Base-by-base conservation (phyloP, 2,113 vertebrate genomes). In the Psettodes erumei region DNA sequence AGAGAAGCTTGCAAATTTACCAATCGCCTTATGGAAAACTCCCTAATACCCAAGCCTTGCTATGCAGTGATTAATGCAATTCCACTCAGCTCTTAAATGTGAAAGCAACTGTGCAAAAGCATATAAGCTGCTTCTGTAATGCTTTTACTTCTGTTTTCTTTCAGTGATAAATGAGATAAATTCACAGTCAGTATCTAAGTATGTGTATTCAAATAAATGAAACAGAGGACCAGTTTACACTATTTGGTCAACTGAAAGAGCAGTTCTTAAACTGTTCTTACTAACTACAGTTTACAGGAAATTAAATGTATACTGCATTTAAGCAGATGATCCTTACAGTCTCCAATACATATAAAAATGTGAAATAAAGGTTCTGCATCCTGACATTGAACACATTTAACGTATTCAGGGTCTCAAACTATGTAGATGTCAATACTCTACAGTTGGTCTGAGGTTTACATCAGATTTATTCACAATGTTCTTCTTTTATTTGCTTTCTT, bases 21-120 rank as follows among this genome's bases (percentile, higher is more conserved):
- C 78, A 82, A 77, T 87, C 82, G 78, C 48, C 58, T 75, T 63
- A 48, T 6, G 6, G 55, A 48, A 81, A 81, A 70, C 79, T 65
- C 40, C 21, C 12, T 28, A 28, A 72, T 45, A 19, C 27, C 12
- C 38, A 48, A 0, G 13, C 59, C 33, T 53, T 51, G 45, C 50
- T 35, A 8, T 30, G 15, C 45, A 30, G 18, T 51, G 67, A 84
- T 76, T 65, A 25, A 30, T 47, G 38, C 13, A 11, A 58, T 45
- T 63, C 32, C 28, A 28, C 62, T 66, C 38, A 7, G 32, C 25
- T 21, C n/a, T 11, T 42, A 21, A 25, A 12, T 6, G 12, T 48
- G n/a, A n/a, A n/a, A n/a, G n/a, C n/a, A n/a, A n/a, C n/a, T n/a
- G 47, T 48, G 55, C 27, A 45, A 35, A 56, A 18, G 27, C 64